Percentiles rank a stretch among this genome's conserved stretches.
Evolutionary conservation across 2,888 invertebrate genomes (phyloP).

Genomic region (Volucella bombylans): DNA sequence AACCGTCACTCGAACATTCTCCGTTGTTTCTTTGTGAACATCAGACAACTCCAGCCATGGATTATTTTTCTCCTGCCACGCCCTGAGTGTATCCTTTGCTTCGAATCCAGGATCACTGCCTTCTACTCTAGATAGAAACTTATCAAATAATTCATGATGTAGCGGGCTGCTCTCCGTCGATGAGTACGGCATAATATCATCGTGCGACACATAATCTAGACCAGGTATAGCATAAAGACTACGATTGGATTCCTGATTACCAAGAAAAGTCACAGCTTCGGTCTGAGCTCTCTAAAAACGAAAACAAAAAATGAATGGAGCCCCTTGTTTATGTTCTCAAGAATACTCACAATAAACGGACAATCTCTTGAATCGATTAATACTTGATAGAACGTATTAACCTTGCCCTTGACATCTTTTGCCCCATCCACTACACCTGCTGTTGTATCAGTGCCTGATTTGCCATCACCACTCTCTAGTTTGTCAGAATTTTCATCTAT

Average conservation of each 20-base stretch:
- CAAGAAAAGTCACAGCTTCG: conserved; percentile 97
- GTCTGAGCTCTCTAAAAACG: conserved; percentile 92
- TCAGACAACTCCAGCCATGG: conserved; percentile 98
- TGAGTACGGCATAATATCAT: conserved; percentile 97
- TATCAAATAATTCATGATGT: conserved; percentile 97
- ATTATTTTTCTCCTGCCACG: conserved; percentile 99
- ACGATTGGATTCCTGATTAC: conserved; percentile 96
- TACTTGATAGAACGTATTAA: conserved; percentile 98
- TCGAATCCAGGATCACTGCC: conserved; percentile 93
- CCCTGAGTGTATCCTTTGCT: conserved; percentile 93
- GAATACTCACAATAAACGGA: conserved; percentile 88
- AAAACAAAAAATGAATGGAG: conserved; percentile 14
- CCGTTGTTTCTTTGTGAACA: conserved; percentile 98
- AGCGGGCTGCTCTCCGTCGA: conserved; percentile 93
- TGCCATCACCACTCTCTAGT: conserved; percentile 20
- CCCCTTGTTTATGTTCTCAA: neutral
- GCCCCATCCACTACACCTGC: conserved; percentile 83
- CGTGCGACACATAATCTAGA: conserved; percentile 98
- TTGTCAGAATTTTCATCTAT: conserved; percentile 19
- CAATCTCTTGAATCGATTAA: conserved; percentile 98
- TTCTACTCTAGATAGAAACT: conserved; percentile 92
- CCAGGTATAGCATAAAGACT: conserved; percentile 98
- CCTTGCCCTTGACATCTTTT: conserved; percentile 94
- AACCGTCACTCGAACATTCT: conserved; percentile 94
- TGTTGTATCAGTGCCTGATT: conserved; percentile 21